Conservation (phyloP, 2,797 vertebrate species). For the Spinus pinus region DNA sequence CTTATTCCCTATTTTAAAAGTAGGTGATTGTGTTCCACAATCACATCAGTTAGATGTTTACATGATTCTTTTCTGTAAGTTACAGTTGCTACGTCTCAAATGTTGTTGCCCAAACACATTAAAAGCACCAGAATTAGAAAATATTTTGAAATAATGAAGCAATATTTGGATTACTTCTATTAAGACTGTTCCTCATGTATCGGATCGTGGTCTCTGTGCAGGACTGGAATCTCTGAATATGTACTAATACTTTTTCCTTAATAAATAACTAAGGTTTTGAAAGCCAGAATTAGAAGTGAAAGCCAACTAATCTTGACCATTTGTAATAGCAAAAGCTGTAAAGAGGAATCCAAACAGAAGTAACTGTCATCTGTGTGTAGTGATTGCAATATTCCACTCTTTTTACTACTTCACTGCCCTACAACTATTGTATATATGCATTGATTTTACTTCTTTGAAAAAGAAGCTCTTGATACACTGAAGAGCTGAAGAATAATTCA, state of each 20-base stretch:
- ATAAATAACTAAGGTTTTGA: not conserved
- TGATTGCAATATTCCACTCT: not conserved
- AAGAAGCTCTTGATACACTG: not conserved
- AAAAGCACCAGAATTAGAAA: not conserved
- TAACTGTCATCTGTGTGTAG: not conserved
- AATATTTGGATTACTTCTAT: not conserved
- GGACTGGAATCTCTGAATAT: not conserved
- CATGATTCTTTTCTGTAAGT: not conserved
- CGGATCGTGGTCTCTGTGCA: rapidly evolving
- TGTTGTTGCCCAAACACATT: not conserved
- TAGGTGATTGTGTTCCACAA: not conserved
- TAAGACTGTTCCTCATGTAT: not conserved
- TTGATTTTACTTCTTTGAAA: not conserved
- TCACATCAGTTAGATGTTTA: not conserved
- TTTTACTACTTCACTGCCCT: not conserved
- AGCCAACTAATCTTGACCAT: not conserved
- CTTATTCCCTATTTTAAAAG: not conserved
- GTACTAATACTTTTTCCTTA: not conserved
- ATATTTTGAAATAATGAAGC: not conserved
- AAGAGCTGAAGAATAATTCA: not conserved
- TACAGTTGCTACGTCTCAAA: not conserved
- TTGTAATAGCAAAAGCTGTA: not conserved
- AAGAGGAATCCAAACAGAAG: not conserved
- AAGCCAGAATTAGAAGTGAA: not conserved
- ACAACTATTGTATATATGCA: not conserved